Conservation (phyloP, 2,888 invertebrate genomes). For the Nysson spinosus region DNA sequence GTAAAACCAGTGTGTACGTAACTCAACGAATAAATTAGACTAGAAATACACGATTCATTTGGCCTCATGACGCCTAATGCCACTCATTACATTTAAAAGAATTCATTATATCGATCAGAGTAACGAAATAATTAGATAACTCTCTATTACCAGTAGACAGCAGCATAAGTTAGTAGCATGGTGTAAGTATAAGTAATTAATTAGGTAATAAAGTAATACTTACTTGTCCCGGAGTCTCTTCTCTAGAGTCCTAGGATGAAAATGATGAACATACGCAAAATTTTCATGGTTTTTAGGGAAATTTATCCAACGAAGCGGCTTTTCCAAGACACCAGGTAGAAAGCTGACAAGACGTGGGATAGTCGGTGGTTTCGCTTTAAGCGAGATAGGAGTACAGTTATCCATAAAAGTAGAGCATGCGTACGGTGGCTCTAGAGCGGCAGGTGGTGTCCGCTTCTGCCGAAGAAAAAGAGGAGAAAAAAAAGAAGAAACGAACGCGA, state of each 20-base stretch:
- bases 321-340: conserved; percentile 42
- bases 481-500: conserved; percentile 35
- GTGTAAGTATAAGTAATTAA: no score
- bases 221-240: no score
- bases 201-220: no score
- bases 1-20: conserved; percentile 42
- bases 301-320: neutral
- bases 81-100: no score
- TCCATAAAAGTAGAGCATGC: conserved; percentile 68
- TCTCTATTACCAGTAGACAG: no score
- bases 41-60: no score
- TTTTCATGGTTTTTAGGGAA: no score
- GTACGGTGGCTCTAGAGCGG: conserved; percentile 58
- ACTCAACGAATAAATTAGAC: conserved; percentile 46
- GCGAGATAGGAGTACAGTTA: conserved; percentile 65
- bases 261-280: neutral
- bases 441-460: conserved; percentile 65
- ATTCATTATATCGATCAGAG: no score
- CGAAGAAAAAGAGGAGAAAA: conserved; percentile 59
- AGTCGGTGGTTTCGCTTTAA: conserved; percentile 50
- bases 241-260: no score
- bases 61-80: no score
- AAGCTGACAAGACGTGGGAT: conserved; percentile 38
- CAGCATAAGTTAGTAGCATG: no score
- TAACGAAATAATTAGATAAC: no score